Conservation (phyloP, 2,797 vertebrate genomes). For the Arctocebus calabarensis region DNA sequence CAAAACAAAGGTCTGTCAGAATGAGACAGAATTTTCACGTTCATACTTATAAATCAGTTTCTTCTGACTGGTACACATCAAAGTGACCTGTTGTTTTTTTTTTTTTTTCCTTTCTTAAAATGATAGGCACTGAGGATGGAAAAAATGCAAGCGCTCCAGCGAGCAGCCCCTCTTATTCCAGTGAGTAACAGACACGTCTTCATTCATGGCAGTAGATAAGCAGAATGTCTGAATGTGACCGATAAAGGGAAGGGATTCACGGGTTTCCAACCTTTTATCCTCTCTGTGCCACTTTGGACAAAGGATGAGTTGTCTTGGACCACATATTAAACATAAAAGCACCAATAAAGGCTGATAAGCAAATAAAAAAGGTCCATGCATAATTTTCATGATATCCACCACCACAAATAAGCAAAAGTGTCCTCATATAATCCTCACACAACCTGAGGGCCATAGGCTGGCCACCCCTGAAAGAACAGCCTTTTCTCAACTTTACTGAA, state of each 20-base stretch:
- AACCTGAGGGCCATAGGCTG: no score
- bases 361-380: no score
- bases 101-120: constrained; percentile 67
- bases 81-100: constrained; percentile 63
- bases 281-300: no score
- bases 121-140: constrained; percentile 41
- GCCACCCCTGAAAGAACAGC: not conserved
- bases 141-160: constrained; percentile 47
- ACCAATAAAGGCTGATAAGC: no score
- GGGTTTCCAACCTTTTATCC: no score
- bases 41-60: not conserved
- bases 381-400: no score
- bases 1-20: not conserved
- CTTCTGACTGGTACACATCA: not conserved
- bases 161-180: constrained; percentile 79
- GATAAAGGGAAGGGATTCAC: not conserved
- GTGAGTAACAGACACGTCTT: constrained; percentile 83
- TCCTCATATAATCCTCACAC: no score
- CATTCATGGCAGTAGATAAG: not conserved
- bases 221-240: not conserved
- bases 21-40: not conserved
- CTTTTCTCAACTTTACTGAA: constrained; percentile 66
- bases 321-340: no score
- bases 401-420: no score
- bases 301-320: no score